These are phyloP conservation scores for Rhinopomastus cyanomelas DNA, from an alignment of 2,113 vertebrate genomes.

Conservation along the genomic window DNA sequence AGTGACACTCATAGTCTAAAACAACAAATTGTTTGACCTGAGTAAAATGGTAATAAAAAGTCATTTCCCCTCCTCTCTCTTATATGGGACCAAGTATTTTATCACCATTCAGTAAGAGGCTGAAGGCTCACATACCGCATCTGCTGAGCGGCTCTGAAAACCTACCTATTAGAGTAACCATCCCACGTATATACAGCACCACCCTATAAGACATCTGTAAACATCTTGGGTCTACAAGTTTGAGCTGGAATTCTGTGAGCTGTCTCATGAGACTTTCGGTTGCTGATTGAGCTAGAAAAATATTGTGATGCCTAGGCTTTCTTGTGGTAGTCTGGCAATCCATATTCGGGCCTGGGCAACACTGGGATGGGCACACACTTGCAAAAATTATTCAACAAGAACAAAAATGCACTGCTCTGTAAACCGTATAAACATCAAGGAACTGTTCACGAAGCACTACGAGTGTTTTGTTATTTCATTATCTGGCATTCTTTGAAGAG, in stretches of 20 bases:
- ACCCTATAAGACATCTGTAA: constrained; percentile 9
- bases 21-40: not conserved
- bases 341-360: constrained; percentile 24
- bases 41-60: not conserved
- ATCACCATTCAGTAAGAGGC: not conserved
- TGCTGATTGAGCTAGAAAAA: not conserved
- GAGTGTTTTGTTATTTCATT: constrained; percentile 31
- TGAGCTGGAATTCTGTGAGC: constrained; percentile 6
- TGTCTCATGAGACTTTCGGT: not conserved
- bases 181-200: not conserved
- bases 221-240: constrained; percentile 3
- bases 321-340: constrained; percentile 40
- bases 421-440: constrained; percentile 17
- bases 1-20: not conserved
- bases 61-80: not conserved
- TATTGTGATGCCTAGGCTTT: not conserved
- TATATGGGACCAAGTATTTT: not conserved
- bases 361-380: not conserved
- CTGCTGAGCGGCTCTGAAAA: not conserved
- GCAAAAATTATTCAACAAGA: not conserved
- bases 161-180: not conserved
- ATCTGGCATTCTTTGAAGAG: not conserved
- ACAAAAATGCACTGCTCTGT: not conserved
- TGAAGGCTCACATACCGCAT: not conserved
- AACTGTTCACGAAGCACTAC: not conserved